Evolutionary conservation across 2,113 vertebrate species (phyloP).

Genomic region (Catharus fuscescens): DNA sequence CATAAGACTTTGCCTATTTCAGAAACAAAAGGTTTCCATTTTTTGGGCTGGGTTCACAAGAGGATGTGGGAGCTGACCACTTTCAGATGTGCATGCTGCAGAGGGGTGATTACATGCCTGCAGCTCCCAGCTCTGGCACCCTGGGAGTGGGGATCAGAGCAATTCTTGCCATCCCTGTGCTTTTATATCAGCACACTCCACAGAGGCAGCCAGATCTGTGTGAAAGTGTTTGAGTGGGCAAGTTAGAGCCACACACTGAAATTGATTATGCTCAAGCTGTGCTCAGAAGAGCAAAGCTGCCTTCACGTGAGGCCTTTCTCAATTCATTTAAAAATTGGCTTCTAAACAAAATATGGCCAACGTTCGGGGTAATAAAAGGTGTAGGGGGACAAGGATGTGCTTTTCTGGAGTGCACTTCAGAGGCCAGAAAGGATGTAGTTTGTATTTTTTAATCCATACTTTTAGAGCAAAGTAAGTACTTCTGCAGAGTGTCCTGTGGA

Average conservation of each 20-base stretch:
- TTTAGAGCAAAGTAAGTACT: not conserved
- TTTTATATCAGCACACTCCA: not conserved
- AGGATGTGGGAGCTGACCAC: constrained; percentile 11
- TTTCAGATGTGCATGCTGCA: constrained; percentile 10
- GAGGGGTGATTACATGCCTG: not conserved
- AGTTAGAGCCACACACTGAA: not conserved
- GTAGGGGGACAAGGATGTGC: not conserved
- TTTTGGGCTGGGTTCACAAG: not conserved
- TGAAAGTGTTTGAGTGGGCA: not conserved
- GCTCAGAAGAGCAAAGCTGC: not conserved
- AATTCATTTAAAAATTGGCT: not conserved
- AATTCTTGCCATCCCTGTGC: accelerated
- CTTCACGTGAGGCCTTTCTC: not conserved
- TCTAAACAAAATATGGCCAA: not conserved
- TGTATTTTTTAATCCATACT: not conserved
- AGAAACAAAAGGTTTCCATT: constrained; percentile 50
- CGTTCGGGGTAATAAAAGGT: not conserved
- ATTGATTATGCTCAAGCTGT: accelerated
- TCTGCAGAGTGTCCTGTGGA: not conserved
- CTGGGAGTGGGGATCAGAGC: accelerated
- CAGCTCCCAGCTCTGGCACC: not conserved
- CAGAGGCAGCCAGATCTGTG: not conserved
- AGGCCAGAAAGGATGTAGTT: not conserved
- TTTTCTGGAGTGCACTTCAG: not conserved
- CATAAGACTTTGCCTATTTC: not conserved